These are phyloP conservation scores for Neolamprologus longior DNA, from an alignment of 2,113 vertebrate genomes.

Conservation along the genomic window DNA sequence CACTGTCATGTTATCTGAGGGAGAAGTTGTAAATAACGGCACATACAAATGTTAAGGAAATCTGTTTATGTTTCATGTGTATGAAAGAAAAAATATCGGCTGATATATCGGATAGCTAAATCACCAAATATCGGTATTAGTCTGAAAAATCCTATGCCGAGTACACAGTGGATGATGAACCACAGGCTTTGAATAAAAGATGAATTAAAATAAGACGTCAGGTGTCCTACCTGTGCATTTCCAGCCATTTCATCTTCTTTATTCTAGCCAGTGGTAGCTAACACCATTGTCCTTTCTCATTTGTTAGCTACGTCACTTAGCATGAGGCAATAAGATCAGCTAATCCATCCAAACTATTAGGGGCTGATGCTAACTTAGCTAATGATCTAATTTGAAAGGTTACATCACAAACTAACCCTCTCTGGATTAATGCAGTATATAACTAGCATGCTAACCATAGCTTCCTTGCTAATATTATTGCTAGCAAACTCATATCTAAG, in stretches of 20 bases:
- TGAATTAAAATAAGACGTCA: not conserved
- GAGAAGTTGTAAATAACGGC: not conserved
- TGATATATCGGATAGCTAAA: not conserved
- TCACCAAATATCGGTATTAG: not conserved
- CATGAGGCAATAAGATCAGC: accelerated
- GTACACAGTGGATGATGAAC: not conserved
- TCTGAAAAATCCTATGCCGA: not conserved
- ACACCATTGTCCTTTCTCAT: not conserved
- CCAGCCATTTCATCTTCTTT: not conserved
- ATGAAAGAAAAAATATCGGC: not conserved
- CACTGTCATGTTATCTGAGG: accelerated
- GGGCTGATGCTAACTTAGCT: not conserved
- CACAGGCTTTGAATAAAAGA: not conserved
- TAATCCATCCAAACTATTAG: not conserved
- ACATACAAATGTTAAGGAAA: not conserved
- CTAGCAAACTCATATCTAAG: not conserved
- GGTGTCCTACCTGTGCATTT: not conserved
- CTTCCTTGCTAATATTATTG: not conserved
- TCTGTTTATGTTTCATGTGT: not conserved
- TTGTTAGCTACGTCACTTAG: not conserved
- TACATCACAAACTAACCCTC: not conserved
- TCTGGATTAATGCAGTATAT: accelerated
- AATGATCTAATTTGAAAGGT: not conserved
- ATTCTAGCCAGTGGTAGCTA: not conserved
- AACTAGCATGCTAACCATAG: not conserved